Conservation (phyloP, 2,888 invertebrate genomes). For the Dendrolimus pini region DNA sequence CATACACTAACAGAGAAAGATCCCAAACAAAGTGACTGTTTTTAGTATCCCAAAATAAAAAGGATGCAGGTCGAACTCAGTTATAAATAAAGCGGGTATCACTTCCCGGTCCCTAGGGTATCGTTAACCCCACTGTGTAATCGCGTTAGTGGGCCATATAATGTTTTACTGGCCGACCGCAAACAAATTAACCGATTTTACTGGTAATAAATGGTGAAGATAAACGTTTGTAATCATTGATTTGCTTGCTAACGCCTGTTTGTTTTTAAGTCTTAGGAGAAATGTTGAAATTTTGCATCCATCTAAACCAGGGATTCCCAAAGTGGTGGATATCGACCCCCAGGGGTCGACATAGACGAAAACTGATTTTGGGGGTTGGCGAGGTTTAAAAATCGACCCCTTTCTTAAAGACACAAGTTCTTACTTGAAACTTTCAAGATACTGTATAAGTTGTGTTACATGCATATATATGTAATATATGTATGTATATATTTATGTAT, state of each 20-base stretch:
- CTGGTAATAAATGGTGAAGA: slow-evolving; percentile 41
- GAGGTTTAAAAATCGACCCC: too few relatives aligned
- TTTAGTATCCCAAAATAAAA: background rate
- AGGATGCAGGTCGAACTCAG: background rate
- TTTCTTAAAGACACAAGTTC: too few relatives aligned
- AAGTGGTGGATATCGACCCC: too few relatives aligned
- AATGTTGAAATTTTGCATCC: background rate
- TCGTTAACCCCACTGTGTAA: slow-evolving; percentile 51
- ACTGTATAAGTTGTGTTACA: too few relatives aligned
- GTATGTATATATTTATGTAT: too few relatives aligned
- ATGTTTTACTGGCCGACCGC: slow-evolving; percentile 48
- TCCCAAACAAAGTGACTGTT: background rate
- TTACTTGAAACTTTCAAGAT: too few relatives aligned
- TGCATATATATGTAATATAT: too few relatives aligned
- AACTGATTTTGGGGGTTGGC: too few relatives aligned
- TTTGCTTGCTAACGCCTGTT: background rate
- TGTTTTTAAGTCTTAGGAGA: background rate
- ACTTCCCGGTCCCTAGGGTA: slow-evolving; percentile 43
- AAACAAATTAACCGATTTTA: slow-evolving; percentile 57
- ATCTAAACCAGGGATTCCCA: background rate
- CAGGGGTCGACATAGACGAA: too few relatives aligned
- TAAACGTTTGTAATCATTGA: slow-evolving; percentile 21
- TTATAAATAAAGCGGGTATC: slow-evolving; percentile 18
- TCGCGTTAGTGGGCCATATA: slow-evolving; percentile 48
- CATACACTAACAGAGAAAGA: background rate